Percentiles rank a stretch among this genome's conserved stretches.
phyloP scores from a whole-genome alignment of 92 coral and sea anemone genomes.

The Parazoanthus darwini region DNA sequence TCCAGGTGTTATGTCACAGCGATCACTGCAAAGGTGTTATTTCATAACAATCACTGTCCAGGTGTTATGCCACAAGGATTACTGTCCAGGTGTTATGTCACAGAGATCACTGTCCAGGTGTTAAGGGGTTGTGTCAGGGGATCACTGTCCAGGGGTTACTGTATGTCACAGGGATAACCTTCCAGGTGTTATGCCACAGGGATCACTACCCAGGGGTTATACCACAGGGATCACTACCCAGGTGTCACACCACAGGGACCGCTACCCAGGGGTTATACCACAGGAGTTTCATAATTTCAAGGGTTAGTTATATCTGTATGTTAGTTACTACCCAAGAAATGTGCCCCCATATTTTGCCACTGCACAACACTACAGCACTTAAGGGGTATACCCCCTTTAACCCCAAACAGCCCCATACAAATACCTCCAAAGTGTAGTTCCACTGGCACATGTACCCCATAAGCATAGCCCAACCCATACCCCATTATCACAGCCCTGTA shows the following conservation, averaged over 20 bases:
- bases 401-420: too few species aligned
- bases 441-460: too few species aligned
- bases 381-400: too few species aligned
- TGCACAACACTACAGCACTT: too few species aligned
- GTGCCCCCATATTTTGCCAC: too few species aligned
- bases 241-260: background rate
- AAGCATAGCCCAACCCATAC: too few species aligned
- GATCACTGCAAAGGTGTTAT: background rate
- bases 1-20: background rate
- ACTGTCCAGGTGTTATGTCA: background rate
- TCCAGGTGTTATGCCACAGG: background rate
- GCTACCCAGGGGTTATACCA: background rate
- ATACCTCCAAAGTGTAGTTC: too few species aligned
- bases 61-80: background rate
- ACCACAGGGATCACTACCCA: background rate
- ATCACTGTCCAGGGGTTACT: background rate
- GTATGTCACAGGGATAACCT: background rate
- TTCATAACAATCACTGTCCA: background rate
- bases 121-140: too few species aligned
- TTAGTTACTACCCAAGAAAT: too few species aligned
- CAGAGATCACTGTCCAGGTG: background rate
- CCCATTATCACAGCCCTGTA: background rate
- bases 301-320: too few species aligned
- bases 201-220: background rate
- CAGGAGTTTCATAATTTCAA: too few species aligned